These are phyloP conservation scores for Platycnemis pennipes DNA, from an alignment of 2,888 invertebrate genomes.

Conservation along the genomic window DNA sequence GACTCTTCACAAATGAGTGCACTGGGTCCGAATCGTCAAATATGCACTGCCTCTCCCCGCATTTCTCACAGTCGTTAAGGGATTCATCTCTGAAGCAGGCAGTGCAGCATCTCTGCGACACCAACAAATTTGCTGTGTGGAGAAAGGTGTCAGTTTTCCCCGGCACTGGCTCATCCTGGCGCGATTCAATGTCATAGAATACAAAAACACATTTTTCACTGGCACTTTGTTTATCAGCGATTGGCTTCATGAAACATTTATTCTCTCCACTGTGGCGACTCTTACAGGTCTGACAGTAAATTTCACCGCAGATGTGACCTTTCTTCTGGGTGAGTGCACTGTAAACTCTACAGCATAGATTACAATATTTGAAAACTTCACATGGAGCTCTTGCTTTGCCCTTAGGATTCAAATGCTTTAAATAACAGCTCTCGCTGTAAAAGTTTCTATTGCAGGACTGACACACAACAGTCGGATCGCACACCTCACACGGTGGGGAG, in stretches of 20 bases:
- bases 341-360: background rate
- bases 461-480: too few relatives aligned
- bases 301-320: conserved; percentile 29
- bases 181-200: conserved; percentile 36
- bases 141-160: background rate
- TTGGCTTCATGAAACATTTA: background rate
- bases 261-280: background rate
- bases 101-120: conserved; percentile 26
- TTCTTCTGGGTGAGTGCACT: background rate
- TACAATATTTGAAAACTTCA: background rate
- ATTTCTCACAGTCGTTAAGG: background rate
- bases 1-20: background rate
- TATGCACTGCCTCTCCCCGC: background rate
- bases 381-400: background rate
- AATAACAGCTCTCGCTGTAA: background rate
- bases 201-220: background rate
- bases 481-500: background rate
- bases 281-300: conserved; percentile 19
- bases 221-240: background rate
- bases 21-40: background rate
- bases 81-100: background rate
- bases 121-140: conserved; percentile 35
- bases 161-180: background rate
- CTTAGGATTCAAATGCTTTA: background rate
- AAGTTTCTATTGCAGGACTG: background rate